phyloP scores from a whole-genome alignment of 1,140 invertebrate species.

The Diabrotica virgifera region DNA sequence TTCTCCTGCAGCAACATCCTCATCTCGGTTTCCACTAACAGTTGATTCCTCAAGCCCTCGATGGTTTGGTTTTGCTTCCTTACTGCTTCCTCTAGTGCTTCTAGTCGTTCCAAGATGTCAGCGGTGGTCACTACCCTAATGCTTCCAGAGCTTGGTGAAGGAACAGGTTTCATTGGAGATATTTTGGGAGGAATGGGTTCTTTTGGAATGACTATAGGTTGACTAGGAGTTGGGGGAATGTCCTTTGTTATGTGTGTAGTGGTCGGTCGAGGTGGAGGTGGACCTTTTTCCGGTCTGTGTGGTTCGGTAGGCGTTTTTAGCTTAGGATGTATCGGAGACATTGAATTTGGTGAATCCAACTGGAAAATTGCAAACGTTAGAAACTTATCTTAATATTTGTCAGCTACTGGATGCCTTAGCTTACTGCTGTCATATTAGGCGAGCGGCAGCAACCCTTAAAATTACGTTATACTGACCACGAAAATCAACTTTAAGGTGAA shows the following conservation, averaged over 20 bases:
- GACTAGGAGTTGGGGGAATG: background rate
- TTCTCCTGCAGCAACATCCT: constrained; percentile 57
- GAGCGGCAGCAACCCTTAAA: too few relatives aligned
- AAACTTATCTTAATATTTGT: too few relatives aligned
- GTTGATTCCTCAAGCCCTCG: constrained; percentile 54
- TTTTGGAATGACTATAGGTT: background rate
- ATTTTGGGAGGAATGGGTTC: background rate
- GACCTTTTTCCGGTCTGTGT: background rate
- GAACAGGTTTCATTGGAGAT: background rate
- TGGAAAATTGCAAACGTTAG: background rate
- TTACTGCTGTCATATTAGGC: too few relatives aligned
- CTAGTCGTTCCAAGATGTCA: constrained; percentile 51
- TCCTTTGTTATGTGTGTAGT: background rate
- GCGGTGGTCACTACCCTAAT: background rate
- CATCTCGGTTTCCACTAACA: constrained; percentile 57
- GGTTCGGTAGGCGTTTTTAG: constrained; percentile 28
- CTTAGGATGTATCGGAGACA: constrained; percentile 15
- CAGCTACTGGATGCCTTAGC: too few relatives aligned
- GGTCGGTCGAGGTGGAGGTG: background rate
- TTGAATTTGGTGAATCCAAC: constrained; percentile 27
- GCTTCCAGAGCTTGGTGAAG: background rate
- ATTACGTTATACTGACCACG: too few relatives aligned
- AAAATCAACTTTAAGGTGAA: too few relatives aligned
- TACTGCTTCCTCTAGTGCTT: constrained; percentile 58
- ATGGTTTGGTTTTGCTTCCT: constrained; percentile 58